Evolutionary conservation across 1,140 invertebrate genomes (phyloP), one percentile per base, ranked within the genome.

Genomic region (Varroa destructor): DNA sequence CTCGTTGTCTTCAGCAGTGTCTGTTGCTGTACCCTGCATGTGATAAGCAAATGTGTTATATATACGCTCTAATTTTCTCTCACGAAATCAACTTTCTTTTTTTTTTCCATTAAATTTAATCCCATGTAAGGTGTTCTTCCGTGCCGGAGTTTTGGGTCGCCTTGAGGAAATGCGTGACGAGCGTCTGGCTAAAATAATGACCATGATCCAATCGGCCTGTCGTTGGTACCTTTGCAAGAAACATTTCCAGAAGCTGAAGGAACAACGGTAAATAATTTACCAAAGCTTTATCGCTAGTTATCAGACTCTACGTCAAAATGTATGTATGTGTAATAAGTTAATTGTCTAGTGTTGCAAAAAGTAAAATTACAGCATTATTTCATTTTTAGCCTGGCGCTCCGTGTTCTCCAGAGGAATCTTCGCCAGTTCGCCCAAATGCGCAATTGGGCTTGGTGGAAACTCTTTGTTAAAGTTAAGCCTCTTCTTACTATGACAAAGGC

Each of bases 131-230:
- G 91, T 96, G 80, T 99, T 99, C 89, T 99, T 99, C 91, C 90
- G 95, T 79, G 97, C 97, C 79, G 97, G 97, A 87, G 92, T 98
- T 78, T 84, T 99, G 84, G 97, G 97, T 93, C 91, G 93, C 83
- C 92, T 99, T 87, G 97, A 99, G 84, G 97, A 99, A 84, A 86
- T 99, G 82, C 91, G 97, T 88, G 97, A 99, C 82, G 95, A 99
- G 79, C 91, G 93, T 84, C 84, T 99, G 71, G 86, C 89, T 81
- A 96, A 95, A 83, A 99, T 99, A 80, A 89, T 99, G 77, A 91
- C 93, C 77, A 95, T 92, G 90, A 89, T 99, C 86, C 97, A 99
- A 82, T 88, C 93, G 72, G 92, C 87, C 86, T 89, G 96, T 78
- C 86, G 95, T 78, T 93, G 82, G 73, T 85, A 84, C 76, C 87